phyloP scores from a whole-genome alignment of 1,140 invertebrate genomes.

The Linepithema humile region DNA sequence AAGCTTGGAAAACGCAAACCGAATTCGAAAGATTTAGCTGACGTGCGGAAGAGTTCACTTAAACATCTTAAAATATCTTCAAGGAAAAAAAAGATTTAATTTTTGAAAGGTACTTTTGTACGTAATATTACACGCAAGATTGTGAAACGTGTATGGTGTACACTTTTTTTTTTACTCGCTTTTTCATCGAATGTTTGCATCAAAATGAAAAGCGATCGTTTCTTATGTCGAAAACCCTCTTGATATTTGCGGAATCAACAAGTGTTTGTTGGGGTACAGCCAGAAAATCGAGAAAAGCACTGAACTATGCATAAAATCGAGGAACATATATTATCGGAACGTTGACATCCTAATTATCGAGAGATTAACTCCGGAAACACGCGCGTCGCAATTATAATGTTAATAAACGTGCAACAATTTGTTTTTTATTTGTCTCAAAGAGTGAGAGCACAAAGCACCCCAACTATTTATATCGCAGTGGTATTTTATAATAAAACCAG shows the following conservation, averaged over 20 bases:
- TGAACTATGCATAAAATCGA: background rate
- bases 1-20: too few relatives aligned
- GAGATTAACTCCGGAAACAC: background rate
- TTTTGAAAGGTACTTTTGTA: too few relatives aligned
- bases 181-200: background rate
- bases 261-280: constrained; percentile 43
- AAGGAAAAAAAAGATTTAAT: too few relatives aligned
- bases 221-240: constrained; percentile 45
- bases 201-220: constrained; percentile 43
- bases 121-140: too few relatives aligned
- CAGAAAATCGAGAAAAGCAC: constrained; percentile 18
- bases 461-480: background rate
- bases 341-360: constrained; percentile 10
- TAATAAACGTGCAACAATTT: background rate
- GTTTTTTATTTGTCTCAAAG: constrained; percentile 4
- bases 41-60: too few relatives aligned
- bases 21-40: too few relatives aligned
- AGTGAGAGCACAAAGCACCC: background rate
- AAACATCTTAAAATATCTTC: too few relatives aligned
- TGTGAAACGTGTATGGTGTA: background rate
- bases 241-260: constrained; percentile 55
- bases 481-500: background rate
- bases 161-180: background rate
- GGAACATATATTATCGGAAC: background rate
- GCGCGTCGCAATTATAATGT: background rate